phyloP scores from a whole-genome alignment of 2,113 vertebrate genomes.

The Urocolius indicus region DNA sequence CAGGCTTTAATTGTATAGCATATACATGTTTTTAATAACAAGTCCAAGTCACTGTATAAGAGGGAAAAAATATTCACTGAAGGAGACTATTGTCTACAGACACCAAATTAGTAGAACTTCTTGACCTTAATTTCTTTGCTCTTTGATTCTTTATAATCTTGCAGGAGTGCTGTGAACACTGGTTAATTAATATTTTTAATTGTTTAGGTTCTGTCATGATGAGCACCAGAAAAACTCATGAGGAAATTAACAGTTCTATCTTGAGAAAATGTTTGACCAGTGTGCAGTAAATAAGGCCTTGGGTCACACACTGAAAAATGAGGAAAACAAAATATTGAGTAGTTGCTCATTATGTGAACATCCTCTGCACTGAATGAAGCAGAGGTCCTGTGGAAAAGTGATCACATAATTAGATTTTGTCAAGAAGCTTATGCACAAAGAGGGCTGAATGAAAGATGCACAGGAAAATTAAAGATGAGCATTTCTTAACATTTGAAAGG shows the following conservation, averaged over 20 bases:
- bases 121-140: conserved; percentile 51
- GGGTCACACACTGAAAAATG: conserved; percentile 32
- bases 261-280: conserved; percentile 36
- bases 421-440: neutral
- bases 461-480: neutral
- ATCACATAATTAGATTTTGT: conserved; percentile 38
- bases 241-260: conserved; percentile 47
- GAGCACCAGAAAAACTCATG: neutral
- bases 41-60: neutral
- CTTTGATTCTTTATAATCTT: neutral
- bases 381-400: conserved; percentile 2
- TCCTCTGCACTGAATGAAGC: neutral
- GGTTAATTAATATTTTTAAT: conserved; percentile 67
- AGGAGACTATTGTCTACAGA: neutral
- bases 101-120: conserved; percentile 12
- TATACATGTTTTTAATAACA: neutral
- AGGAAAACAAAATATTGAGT: conserved; percentile 44
- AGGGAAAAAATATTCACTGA: neutral
- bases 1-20: neutral
- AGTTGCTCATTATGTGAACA: conserved; percentile 33
- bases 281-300: conserved; percentile 41
- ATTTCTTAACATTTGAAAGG: neutral
- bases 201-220: conserved; percentile 5
- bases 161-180: neutral
- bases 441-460: neutral